A percentile compares a stretch with the other conserved stretches of the same genome.
These are phyloP conservation scores for Drosophila yooni DNA, from an alignment of 2,888 invertebrate genomes.

Conservation along the genomic window DNA sequence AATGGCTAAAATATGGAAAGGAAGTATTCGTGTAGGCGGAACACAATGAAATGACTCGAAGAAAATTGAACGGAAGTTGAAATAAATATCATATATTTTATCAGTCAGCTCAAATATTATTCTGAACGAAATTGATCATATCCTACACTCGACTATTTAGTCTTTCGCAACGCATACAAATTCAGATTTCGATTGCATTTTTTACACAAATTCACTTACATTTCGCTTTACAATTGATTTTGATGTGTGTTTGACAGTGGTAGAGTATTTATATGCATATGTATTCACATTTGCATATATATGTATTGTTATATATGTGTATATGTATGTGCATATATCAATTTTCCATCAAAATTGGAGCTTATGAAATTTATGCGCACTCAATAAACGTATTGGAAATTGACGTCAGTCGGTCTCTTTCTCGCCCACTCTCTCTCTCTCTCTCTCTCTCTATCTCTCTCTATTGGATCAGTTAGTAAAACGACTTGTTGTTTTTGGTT, in stretches of 20 bases:
- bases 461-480: slow-evolving; percentile 39
- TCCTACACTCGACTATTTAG: background rate
- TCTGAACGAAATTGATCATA: background rate
- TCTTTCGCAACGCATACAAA: background rate
- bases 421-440: background rate
- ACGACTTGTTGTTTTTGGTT: slow-evolving; percentile 25
- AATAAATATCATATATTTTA: background rate
- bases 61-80: background rate
- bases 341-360: slow-evolving; percentile 58
- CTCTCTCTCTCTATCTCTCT: background rate
- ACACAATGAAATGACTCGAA: background rate
- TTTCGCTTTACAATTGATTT: slow-evolving; percentile 1
- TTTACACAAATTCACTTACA: slow-evolving; percentile 5
- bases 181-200: background rate
- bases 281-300: slow-evolving; percentile 1
- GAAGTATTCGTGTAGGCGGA: background rate
- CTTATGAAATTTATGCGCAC: slow-evolving; percentile 58
- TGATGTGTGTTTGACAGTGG: slow-evolving; percentile 13
- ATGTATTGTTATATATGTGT: background rate
- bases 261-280: slow-evolving; percentile 17
- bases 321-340: slow-evolving; percentile 33
- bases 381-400: slow-evolving; percentile 64
- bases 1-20: background rate
- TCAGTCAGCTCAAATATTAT: background rate
- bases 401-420: slow-evolving; percentile 38